Conservation (phyloP, 2,797 vertebrate species). For the Neostethus bicornis region DNA sequence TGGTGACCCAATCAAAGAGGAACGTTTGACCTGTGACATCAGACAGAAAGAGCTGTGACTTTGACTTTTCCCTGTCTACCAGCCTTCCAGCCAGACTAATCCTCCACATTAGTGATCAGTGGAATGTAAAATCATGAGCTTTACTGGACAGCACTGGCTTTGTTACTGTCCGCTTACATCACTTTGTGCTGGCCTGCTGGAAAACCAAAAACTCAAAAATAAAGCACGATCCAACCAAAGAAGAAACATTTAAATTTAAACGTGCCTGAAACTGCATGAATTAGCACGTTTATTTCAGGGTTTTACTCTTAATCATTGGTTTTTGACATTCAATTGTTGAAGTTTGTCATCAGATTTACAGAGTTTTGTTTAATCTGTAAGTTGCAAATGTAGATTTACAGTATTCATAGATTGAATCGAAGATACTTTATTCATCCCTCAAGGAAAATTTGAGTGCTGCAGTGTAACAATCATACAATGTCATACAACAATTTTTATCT, state of each 20-base stretch:
- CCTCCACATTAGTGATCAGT: constrained; percentile 57
- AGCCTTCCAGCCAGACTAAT: constrained; percentile 61
- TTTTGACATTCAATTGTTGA: not conserved
- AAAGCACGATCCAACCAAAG: not conserved
- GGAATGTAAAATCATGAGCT: constrained; percentile 71
- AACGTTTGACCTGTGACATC: constrained; percentile 26
- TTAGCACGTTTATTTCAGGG: not conserved
- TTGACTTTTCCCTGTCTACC: constrained; percentile 56
- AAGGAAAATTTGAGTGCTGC: too few relatives aligned
- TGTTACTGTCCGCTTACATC: constrained; percentile 35
- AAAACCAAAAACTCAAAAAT: not conserved
- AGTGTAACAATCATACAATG: too few relatives aligned
- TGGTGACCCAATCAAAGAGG: constrained; percentile 17
- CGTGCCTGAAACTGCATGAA: not conserved
- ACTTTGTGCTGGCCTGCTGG: constrained; percentile 23
- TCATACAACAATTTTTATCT: too few relatives aligned
- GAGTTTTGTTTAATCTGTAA: not conserved
- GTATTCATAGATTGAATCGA: too few relatives aligned
- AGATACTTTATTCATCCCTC: too few relatives aligned
- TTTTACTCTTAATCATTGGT: not conserved
- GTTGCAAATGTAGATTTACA: too few relatives aligned
- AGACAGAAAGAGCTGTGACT: constrained; percentile 18
- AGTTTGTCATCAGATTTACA: not conserved
- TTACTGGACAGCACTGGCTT: constrained; percentile 39
- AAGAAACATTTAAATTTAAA: not conserved